These are phyloP conservation scores for Brienomyrus longianalis DNA, from an alignment of 2,113 vertebrate genomes.

Conservation along the genomic window DNA sequence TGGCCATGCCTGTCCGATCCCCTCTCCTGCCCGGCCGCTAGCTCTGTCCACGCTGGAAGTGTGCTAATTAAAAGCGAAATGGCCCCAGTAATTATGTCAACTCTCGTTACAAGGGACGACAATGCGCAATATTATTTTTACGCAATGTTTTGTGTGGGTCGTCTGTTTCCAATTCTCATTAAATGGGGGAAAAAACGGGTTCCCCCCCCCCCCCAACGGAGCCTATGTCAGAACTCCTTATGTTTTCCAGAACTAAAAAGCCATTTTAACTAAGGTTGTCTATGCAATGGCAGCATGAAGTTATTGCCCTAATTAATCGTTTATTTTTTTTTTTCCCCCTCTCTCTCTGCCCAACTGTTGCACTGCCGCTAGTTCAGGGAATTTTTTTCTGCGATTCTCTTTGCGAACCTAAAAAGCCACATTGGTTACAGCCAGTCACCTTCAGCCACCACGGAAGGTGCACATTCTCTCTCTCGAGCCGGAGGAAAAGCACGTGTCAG, in stretches of 20 bases:
- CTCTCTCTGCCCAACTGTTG: not conserved
- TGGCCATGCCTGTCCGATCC: constrained; percentile 92
- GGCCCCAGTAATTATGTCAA: constrained; percentile 95
- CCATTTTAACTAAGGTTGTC: constrained; percentile 36
- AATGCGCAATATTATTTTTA: constrained; percentile 97
- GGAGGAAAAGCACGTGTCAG: not conserved
- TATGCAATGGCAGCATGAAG: constrained; percentile 55
- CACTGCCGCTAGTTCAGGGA: not conserved
- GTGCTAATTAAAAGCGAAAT: constrained; percentile 99
- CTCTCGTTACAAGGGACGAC: constrained; percentile 79
- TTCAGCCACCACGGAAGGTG: not conserved
- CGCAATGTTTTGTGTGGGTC: constrained; percentile 86
- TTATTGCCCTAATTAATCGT: constrained; percentile 58
- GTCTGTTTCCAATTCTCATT: constrained; percentile 83
- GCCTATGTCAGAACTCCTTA: constrained; percentile 43
- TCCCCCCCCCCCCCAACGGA: constrained; percentile 11
- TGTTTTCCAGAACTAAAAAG: constrained; percentile 41
- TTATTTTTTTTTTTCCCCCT: constrained; percentile 3
- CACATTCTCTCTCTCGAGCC: not conserved
- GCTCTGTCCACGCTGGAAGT: constrained; percentile 78
- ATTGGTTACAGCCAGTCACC: no score
- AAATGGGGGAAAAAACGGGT: constrained; percentile 47
- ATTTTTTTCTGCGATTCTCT: not conserved
- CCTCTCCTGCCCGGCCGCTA: constrained; percentile 73
- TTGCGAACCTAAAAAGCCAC: not conserved